Base-by-base conservation (phyloP, 2,888 invertebrate species). In the Spodoptera exigua region DNA sequence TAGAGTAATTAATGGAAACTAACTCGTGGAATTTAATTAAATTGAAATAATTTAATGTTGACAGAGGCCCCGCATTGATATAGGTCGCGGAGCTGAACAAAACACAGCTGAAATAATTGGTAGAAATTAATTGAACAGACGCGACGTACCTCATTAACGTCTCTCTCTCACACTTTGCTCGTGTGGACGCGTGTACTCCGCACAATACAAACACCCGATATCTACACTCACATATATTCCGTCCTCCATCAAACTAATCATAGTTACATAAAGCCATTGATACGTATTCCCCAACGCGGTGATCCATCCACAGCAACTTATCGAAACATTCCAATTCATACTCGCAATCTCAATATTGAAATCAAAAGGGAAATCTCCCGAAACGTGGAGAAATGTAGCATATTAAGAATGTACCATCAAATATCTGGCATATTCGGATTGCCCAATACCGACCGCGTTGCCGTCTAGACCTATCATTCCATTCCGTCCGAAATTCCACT, bases 11-110 rank as follows among this genome's bases (percentile, higher is more conserved):
- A 78, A 58, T 68, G 40, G 41, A 59, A 75, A 79, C 68, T 77
- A 58, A 73, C 61, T 71, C 44, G 49, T 59, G 71, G 72, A 78
- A 80, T 83, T 83, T 80, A 81, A 84, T 82, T 81, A 80, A 80
- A 76, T 79, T 63, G 75, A 78, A 82, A 81, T 80, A 78, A 80
- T 76, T 80, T 61, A 68, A 72, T 79, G 82, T 78, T 80, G 81
- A 81, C 79, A 75, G 68, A 75, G 79, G 74, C 59, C 62, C 47
- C 69, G 57, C 40, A 57, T 35, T 76, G 76, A 78, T 75, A 65
- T 53, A 72, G 80, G 78, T 78, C 61, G 57, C 61, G 51, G 36
- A 13, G 35, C 40, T 39, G 59, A 55, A 58, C 67, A 59, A 66
- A 70, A 75, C 74, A 71, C 69, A 65, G 66, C 73, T 58, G 41